A percentile compares a stretch with the other conserved stretches of the same genome.
phyloP scores from a whole-genome alignment of 2,113 vertebrate genomes.

The Brachypodius melanocephalos region DNA sequence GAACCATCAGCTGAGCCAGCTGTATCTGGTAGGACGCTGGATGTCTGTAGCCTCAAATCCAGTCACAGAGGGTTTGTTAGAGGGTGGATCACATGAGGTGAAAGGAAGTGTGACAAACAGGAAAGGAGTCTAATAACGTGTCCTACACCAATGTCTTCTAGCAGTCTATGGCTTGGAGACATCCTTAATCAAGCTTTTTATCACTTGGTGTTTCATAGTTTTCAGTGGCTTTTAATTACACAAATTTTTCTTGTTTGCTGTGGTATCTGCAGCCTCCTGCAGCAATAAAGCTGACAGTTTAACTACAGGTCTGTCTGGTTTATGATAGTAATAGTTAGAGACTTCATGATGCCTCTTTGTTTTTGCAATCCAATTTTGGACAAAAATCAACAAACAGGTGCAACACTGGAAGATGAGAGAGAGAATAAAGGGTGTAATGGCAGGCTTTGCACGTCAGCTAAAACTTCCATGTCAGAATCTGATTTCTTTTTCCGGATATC shows the following conservation, averaged over 20 bases:
- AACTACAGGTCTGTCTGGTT: background rate
- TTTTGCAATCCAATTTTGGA: background rate
- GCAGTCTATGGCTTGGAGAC: background rate
- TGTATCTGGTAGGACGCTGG: background rate
- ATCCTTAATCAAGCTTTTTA: background rate
- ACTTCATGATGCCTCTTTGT: background rate
- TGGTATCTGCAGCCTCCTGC: background rate
- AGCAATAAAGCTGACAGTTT: background rate
- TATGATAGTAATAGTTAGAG: background rate
- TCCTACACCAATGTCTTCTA: background rate
- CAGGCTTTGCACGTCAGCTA: background rate
- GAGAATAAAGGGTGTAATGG: background rate
- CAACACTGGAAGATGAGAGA: background rate
- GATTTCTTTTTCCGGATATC: background rate
- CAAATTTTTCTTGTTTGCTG: background rate
- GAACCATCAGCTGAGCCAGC: background rate
- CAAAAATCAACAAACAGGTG: background rate
- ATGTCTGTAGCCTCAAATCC: background rate
- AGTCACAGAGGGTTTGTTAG: background rate
- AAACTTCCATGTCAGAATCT: background rate
- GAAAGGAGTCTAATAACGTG: accelerated
- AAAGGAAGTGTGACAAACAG: background rate
- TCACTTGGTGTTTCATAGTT: background rate
- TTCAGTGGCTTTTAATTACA: background rate
- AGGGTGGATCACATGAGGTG: background rate